Base-by-base conservation (phyloP, 2,888 invertebrate genomes). In the Germaria angustata region DNA sequence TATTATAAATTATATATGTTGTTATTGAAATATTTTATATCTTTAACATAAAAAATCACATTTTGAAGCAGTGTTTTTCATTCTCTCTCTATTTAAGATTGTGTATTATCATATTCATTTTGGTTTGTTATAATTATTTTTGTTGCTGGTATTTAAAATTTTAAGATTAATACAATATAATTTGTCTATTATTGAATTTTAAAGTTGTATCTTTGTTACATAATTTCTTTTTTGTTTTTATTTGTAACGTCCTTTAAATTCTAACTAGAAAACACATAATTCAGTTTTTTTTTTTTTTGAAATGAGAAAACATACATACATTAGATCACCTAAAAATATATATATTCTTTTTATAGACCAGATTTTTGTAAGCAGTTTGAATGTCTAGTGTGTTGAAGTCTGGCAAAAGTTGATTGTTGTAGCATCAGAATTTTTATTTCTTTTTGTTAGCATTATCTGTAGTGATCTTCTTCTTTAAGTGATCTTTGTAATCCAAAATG, bases 401-500 rank as follows among this genome's bases (percentile, higher is more conserved):
- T 22, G 11, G 49, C 44, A 13, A 39, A 39, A 5, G 11, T 36
- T 39, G 22, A 4, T 22, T 13, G 49, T 49, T 49, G 11, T n/a
- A 22, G 49, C 20, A 20, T 24, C 15, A 15, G 9, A 2, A 9
- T 53, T 32, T 61, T 76, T 79, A 79, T 75, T 79, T 79, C 82
- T 82, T 82, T 79, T 82, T 82, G 84, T 84, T 87, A 39, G 88
- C 89, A 77, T 88, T 89, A 34, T 90, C 91, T 75, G 96, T 96
- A 57, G 95, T 91, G 87, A 98, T 96, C 91, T 96, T 96, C 78
- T 94, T 94, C 90, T 97, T 97, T 85, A 99, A 93, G 90, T 97
- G 96, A 89, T 98, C 96, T 92, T 99, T 99, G 93, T 99, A 99
- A 82, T 95, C 94, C 88, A 97, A 94, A 92, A 99, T 99, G 88